Base-by-base conservation (phyloP, 2,113 vertebrate genomes). In the Aphyosemion australe region DNA sequence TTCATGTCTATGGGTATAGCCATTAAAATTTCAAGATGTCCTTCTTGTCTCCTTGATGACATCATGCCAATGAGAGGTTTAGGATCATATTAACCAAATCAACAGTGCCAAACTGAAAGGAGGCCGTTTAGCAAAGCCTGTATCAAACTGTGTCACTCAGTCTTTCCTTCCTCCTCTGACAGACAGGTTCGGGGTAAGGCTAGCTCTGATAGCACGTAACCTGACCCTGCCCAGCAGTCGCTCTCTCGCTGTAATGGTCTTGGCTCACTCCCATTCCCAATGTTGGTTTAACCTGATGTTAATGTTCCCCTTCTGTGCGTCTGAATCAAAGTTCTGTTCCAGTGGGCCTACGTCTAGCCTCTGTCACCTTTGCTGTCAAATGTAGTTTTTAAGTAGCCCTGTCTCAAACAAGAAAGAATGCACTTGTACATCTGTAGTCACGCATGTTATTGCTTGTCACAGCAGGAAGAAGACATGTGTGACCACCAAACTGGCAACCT, bases 201-300 rank as follows among this genome's bases (percentile, higher is more conserved):
- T 58, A 74, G 73, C 80, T 78, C 84, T 69, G 57, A 70, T 67
- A 69, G 69, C 71, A 45, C 50, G 77, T 78, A 88, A 88, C 80
- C 60, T 4, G 77, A 85, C 77, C 61, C 83, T 19, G 53, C 37
- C 61, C 52, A 16, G 54, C 14, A 20, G 64, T 41, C 45, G 18
- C 67, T 16, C 52, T 45, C 65, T n/a, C 76, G 16, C 70, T 82
- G 70, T 74, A 81, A 84, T 87, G 82, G 80, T 84, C 76, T 76
- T 84, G 84, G 83, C 82, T 76, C 78, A 54, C 65, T 77, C 63
- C 76, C 74, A 65, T 69, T 74, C 67, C 65, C 72, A 75, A 57
- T 88, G 90, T 92, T 92, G 82, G 83, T 90, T 92, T 92, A 91
- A 92, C 89, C 87, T 59, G 61, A 75, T 80, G 85, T 87, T 88